Percentiles rank a stretch among this genome's conserved stretches.
Evolutionary conservation across 2,797 vertebrate species (phyloP).

Genomic region (Lepilemur septentrionalis): DNA sequence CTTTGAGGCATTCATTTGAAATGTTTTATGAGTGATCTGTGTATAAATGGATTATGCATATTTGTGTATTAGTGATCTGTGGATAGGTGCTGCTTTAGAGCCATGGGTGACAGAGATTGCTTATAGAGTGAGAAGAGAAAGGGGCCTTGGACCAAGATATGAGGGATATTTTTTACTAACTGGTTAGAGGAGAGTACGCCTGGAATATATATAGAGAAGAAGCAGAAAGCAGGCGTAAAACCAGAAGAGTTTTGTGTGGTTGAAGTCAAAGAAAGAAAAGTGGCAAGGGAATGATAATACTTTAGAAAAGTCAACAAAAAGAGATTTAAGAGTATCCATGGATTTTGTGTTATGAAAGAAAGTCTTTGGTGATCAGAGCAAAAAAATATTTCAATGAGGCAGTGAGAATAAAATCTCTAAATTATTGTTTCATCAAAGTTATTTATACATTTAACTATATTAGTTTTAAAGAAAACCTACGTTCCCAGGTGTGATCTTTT

Average conservation of each 20-base stretch:
- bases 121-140: background rate
- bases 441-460: conserved; percentile 26
- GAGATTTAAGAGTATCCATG: background rate
- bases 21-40: background rate
- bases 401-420: background rate
- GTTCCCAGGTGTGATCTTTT: conserved; percentile 23
- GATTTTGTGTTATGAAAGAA: background rate
- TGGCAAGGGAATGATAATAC: background rate
- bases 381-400: background rate
- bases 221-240: background rate
- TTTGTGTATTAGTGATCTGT: background rate
- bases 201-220: background rate
- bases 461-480: conserved; percentile 20
- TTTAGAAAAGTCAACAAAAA: background rate
- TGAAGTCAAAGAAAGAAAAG: background rate
- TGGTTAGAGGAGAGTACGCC: background rate
- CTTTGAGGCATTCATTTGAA: background rate
- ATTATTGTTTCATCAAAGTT: background rate
- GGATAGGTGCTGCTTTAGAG: background rate
- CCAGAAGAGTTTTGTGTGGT: background rate
- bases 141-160: background rate
- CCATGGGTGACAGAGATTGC: background rate
- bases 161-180: background rate
- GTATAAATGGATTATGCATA: too few species aligned
- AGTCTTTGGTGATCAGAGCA: background rate